Base-by-base conservation (phyloP, 2,888 invertebrate genomes). In the Phengaris alcon region DNA sequence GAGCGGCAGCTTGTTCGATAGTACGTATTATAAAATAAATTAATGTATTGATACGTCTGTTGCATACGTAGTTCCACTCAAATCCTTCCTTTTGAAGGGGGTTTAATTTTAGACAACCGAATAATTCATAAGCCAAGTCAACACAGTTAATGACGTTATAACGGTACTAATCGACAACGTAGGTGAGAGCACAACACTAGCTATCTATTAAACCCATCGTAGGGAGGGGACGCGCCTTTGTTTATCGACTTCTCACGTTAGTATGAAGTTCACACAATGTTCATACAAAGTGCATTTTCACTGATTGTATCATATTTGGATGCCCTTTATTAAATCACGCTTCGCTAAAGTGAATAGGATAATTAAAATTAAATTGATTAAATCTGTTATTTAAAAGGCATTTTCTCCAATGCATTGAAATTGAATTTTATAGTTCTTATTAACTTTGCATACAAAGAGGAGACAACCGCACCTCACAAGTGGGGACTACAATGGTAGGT, bases 321-420 rank as follows among this genome's bases (percentile, higher is more conserved):
- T 70, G 70, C 51, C 70, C 70, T 70, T 70, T 70, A 70, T 70
- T 70, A 70, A 15, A 70, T 51, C 70, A 70, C 70, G 48, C 70
- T 70, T 51, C 48, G 48, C 70, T 12, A 51, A n/a, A 69, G 48
- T 48, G 70, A 70, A 70, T 70, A 64, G 64, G 64, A 8, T 70
- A 70, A 70, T 70, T 70, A 70, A 70, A 70, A 70, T 70, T 51
- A 51, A 70, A 70, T 70, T 51, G 64, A 44, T 64, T 64, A 12
- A 15, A 64, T 64, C 35, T 64, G 64, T 64, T 35, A 15, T 10
- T 22, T 2, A 52, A 52, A 52, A 52, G 64, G 35, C 35, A 59
- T 59, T 22, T 22, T 59, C 59, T 59, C 22, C 0, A 22, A 10
- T 59, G 22, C 15, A 10, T 22, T 59, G 48, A 48, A 48, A 8